A percentile compares a stretch with the other conserved stretches of the same genome.
Evolutionary conservation across 2,888 invertebrate species (phyloP).

Genomic region (Metallyticus violacea): DNA sequence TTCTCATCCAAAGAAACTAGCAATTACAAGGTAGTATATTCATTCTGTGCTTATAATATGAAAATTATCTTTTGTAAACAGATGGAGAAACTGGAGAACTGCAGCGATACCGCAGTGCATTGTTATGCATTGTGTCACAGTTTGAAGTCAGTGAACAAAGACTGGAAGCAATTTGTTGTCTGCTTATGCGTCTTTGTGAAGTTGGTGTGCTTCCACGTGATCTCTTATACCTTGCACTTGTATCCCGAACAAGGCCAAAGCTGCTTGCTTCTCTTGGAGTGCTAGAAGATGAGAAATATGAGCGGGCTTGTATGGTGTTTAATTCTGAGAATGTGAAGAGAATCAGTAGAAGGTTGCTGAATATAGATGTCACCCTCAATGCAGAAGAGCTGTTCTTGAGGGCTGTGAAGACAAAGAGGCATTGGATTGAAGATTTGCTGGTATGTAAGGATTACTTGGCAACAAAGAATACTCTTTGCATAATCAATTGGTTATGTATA

Average conservation of each 20-base stretch:
- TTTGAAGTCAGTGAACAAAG: not conserved
- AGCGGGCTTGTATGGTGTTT: conserved; percentile 25
- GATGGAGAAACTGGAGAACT: not conserved
- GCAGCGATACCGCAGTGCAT: not conserved
- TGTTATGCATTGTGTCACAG: not conserved
- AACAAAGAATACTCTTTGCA: too few species aligned
- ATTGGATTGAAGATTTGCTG: conserved; percentile 44
- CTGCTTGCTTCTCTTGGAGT: conserved; percentile 40
- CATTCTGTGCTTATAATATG: too few species aligned
- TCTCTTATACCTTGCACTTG: conserved; percentile 36
- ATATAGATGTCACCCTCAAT: conserved; percentile 34
- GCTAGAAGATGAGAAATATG: conserved; percentile 38
- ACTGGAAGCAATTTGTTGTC: conserved; percentile 13
- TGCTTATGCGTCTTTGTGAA: conserved; percentile 35
- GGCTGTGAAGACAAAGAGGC: conserved; percentile 37
- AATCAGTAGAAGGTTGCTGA: conserved; percentile 10
- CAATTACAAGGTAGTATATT: too few species aligned
- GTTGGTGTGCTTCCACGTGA: conserved; percentile 39
- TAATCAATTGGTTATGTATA: too few species aligned
- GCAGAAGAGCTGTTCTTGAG: conserved; percentile 40
- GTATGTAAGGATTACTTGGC: too few species aligned
- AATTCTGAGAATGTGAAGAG: conserved; percentile 32
- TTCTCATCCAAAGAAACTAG: too few species aligned
- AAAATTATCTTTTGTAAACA: not conserved
- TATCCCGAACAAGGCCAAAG: conserved; percentile 33